Evolutionary conservation across 2,888 invertebrate species (phyloP).

Genomic region (Clanis bilineata): DNA sequence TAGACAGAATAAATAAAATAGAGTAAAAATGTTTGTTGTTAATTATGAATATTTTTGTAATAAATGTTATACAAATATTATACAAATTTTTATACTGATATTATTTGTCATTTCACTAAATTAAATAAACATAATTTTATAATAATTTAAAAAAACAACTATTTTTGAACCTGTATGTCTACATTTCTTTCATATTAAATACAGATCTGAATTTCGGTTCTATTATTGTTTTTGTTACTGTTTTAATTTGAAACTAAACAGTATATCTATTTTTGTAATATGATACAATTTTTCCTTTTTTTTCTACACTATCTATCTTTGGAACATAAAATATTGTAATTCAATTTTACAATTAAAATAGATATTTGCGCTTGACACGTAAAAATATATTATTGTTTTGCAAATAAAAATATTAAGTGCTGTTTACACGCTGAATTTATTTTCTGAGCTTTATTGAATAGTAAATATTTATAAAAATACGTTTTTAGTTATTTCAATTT

Average conservation of each 20-base stretch:
- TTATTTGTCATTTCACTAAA: no score
- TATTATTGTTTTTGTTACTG: not conserved
- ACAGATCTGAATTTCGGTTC: not conserved
- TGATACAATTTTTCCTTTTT: not conserved
- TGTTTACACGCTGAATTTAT: slow-evolving; percentile 27
- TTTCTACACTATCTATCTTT: not conserved
- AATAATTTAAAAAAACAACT: no score
- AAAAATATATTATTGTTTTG: slow-evolving; percentile 28
- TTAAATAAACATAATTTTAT: no score
- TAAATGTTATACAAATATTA: no score
- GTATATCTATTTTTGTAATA: not conserved
- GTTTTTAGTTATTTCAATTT: slow-evolving; percentile 15
- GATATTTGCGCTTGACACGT: not conserved
- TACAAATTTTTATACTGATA: no score
- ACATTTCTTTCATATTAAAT: not conserved
- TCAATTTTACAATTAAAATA: not conserved
- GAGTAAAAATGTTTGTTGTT: no score
- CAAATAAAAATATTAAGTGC: slow-evolving; percentile 34
- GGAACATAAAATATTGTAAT: not conserved
- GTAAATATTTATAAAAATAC: slow-evolving; percentile 29
- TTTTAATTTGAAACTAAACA: not conserved
- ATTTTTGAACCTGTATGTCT: not conserved
- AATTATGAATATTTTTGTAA: not conserved
- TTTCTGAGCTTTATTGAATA: slow-evolving; percentile 37
- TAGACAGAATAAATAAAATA: not conserved